Base-by-base conservation (phyloP, 1,140 invertebrate species). In the Anastrepha obliqua region DNA sequence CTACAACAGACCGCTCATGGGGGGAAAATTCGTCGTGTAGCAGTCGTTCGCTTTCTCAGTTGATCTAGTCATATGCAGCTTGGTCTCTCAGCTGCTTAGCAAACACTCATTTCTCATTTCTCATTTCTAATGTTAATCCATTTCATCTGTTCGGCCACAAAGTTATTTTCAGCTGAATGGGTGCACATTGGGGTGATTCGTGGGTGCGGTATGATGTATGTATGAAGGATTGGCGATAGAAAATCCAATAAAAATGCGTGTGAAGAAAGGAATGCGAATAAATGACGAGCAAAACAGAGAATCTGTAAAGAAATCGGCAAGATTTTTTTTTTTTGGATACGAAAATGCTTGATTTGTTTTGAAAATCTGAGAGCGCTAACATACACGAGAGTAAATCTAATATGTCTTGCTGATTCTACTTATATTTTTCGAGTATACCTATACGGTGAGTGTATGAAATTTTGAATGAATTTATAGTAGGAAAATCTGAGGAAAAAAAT, bases 91-190 rank as follows among this genome's bases (percentile, higher is more conserved):
- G n/a, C 17, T 81, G 47, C 47, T 51, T 29, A n/a, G 74, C n/a
- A 17, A 39, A n/a, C 3, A 55, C 20, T 55, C 74, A 81, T 55
- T n/a, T n/a, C n/a, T n/a, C n/a, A n/a, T n/a, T n/a, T n/a, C 20
- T 55, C 74, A 81, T 55, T 55, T 55, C 74, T 4, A 81, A 55
- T 81, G 47, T 51, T 81, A 55, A 51, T 81, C 20, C 20, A 47
- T 29, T 3, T 29, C 13, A 3, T 81, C 20, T 51, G 44, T 51
- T 81, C 74, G 74, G 51, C 17, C 74, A 17, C 2, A 81, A 81
- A 81, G 74, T n/a, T 81, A 81, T 81, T 81, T 81, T 81, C 74
- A 81, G 74, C 74, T 55, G 17, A n/a, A 47, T 81, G 74, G 44
- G 47, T 55, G 47, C 74, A 13, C 15, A 55, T 55, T 81, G 47